phyloP scores from a whole-genome alignment of 2,113 vertebrate species.

The Lucifuga dentata region DNA sequence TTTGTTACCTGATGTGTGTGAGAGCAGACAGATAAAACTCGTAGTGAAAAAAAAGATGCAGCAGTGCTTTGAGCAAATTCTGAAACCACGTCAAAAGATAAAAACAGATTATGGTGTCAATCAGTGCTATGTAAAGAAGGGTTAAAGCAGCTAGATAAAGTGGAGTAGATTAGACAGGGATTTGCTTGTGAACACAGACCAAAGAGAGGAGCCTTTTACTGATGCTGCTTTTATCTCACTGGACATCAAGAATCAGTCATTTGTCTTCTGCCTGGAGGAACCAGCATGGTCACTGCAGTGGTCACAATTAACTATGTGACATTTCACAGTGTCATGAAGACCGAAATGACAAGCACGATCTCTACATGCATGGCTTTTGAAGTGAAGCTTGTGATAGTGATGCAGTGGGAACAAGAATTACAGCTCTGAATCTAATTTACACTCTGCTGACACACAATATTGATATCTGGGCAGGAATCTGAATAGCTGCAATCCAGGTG shows the following conservation, averaged over 20 bases:
- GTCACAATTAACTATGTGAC: conserved; percentile 46
- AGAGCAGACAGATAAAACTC: neutral
- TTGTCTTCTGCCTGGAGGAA: conserved; percentile 43
- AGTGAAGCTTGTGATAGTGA: conserved; percentile 12
- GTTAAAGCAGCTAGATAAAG: conserved; percentile 37
- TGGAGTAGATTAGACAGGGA: conserved; percentile 48
- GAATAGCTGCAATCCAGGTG: neutral
- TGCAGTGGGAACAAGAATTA: conserved; percentile 6
- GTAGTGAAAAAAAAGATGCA: conserved; percentile 5
- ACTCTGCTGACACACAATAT: neutral
- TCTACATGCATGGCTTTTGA: conserved; percentile 12
- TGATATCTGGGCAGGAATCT: neutral
- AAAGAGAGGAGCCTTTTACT: conserved; percentile 37
- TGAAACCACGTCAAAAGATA: conserved; percentile 40
- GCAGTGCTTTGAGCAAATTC: conserved; percentile 8
- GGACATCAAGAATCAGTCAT: conserved; percentile 42
- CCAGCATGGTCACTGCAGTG: conserved; percentile 15
- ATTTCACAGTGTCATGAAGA: conserved; percentile 57
- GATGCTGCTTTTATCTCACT: conserved; percentile 61
- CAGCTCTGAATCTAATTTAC: conserved; percentile 6
- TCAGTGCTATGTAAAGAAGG: conserved; percentile 61
- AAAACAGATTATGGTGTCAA: conserved; percentile 29
- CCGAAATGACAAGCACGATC: conserved; percentile 17
- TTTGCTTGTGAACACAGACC: conserved; percentile 64
- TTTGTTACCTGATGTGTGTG: conserved; percentile 1